phyloP scores from a whole-genome alignment of 2,113 vertebrate species.

The Myrmecobius fasciatus region DNA sequence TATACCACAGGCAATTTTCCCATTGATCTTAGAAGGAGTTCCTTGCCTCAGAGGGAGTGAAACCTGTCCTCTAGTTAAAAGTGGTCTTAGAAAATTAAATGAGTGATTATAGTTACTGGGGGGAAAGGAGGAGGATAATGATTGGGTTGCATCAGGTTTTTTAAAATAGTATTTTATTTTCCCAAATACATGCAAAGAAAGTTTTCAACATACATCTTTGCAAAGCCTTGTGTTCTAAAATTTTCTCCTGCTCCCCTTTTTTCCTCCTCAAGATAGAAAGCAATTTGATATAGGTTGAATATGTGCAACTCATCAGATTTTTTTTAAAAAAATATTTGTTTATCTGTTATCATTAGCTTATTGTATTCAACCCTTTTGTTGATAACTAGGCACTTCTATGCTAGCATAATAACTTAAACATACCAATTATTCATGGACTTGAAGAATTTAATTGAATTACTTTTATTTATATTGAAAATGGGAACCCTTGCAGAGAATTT shows the following conservation, averaged over 20 bases:
- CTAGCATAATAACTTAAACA: background rate
- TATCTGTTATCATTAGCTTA: conserved; percentile 32
- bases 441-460: background rate
- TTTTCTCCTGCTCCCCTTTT: too few relatives aligned
- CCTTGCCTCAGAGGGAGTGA: conserved; percentile 35
- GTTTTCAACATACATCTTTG: too few relatives aligned
- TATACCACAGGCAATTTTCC: conserved; percentile 41
- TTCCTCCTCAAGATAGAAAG: too few relatives aligned
- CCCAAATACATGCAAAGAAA: too few relatives aligned
- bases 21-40: conserved; percentile 40
- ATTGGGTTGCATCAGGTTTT: background rate
- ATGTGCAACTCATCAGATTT: background rate
- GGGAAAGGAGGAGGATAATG: conserved; percentile 28
- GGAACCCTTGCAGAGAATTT: conserved; percentile 8
- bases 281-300: too few relatives aligned
- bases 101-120: conserved; percentile 8
- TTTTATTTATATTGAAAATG: conserved; percentile 10
- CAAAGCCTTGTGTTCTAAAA: too few relatives aligned
- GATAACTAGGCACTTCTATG: background rate
- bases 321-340: background rate
- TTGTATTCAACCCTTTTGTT: conserved; percentile 12
- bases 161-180: background rate
- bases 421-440: background rate
- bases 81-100: conserved; percentile 39
- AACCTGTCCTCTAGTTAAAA: conserved; percentile 43